Evolutionary conservation across 2,113 vertebrate species (phyloP).

Genomic region (Phrynocephalus versicolor): DNA sequence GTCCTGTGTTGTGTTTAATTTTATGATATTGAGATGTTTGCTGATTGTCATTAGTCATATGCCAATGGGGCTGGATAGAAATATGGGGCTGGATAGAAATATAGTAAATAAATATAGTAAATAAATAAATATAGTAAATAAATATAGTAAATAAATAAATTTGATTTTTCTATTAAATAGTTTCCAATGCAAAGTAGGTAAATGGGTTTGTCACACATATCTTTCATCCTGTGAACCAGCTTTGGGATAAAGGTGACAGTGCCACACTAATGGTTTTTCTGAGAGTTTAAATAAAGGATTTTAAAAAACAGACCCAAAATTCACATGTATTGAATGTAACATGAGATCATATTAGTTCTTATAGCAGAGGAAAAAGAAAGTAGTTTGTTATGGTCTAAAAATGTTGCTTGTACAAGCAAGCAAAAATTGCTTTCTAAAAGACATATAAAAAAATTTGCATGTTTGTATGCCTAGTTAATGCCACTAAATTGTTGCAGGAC

Average conservation of each 20-base stretch:
- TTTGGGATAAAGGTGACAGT: not conserved
- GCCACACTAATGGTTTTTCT: not conserved
- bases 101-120: no score
- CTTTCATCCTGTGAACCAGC: not conserved
- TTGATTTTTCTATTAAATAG: no score
- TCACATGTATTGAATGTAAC: not conserved
- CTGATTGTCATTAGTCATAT: no score
- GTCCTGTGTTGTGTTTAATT: no score
- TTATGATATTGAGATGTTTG: no score
- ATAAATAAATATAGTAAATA: no score
- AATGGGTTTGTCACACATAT: not conserved
- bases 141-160: no score
- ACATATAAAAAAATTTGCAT: not conserved
- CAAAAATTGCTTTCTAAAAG: not conserved
- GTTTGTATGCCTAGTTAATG: not conserved
- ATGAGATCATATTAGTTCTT: not conserved
- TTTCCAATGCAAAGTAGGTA: not conserved
- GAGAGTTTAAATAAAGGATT: not conserved
- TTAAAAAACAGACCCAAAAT: not conserved
- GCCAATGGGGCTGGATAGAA: no score
- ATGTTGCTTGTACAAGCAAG: not conserved
- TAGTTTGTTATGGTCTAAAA: not conserved
- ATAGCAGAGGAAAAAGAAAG: not conserved
- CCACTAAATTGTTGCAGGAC: constrained; percentile 73
- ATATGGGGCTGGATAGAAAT: no score